Evolutionary conservation across 2,888 invertebrate genomes (phyloP).

Genomic region (Hypomecis punctinalis): DNA sequence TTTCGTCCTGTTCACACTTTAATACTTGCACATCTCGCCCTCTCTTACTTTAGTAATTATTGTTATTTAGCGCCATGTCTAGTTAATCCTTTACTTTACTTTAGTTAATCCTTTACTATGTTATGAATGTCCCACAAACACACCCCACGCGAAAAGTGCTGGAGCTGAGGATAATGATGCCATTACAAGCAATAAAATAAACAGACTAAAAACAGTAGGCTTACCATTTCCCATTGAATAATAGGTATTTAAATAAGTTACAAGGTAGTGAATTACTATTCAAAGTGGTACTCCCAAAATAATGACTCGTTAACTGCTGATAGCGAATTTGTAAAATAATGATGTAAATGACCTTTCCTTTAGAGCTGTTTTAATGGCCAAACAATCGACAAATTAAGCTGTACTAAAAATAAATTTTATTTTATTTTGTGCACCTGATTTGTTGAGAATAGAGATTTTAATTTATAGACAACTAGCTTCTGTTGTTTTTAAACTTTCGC

Average conservation of each 20-base stretch:
- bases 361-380: constrained; percentile 22
- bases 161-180: too few relatives aligned
- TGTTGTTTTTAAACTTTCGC: too few relatives aligned
- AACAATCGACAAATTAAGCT: constrained; percentile 3
- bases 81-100: too few relatives aligned
- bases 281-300: constrained; percentile 6
- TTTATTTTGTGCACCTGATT: background rate
- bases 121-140: too few relatives aligned
- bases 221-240: background rate
- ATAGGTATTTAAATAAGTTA: background rate
- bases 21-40: too few relatives aligned
- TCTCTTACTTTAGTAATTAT: too few relatives aligned
- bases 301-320: constrained; percentile 22
- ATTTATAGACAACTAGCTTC: too few relatives aligned
- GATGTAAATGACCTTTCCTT: constrained; percentile 21
- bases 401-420: background rate
- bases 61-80: too few relatives aligned
- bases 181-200: background rate
- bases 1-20: too few relatives aligned
- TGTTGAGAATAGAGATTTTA: too few relatives aligned
- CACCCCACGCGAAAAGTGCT: too few relatives aligned
- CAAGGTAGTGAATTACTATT: constrained; percentile 8
- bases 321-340: constrained; percentile 24
- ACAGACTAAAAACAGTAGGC: background rate
- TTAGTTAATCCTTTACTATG: too few relatives aligned